Evolutionary conservation across 2,888 invertebrate species (phyloP).

Genomic region (Agrilus biguttatus): DNA sequence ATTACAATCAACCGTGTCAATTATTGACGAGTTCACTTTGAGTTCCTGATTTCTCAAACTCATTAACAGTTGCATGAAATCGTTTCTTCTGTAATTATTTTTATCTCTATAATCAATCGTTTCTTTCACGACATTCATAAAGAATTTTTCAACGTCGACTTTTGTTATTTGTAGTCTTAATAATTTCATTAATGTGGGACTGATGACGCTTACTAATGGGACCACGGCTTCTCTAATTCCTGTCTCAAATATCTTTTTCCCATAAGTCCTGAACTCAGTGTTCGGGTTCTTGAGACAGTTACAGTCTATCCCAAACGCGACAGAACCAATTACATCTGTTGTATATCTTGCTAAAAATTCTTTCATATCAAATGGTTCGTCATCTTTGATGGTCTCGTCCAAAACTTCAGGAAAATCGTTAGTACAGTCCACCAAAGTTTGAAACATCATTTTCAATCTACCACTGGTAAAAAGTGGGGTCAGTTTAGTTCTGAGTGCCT

Average conservation of each 20-base stretch:
- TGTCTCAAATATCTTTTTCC: constrained; percentile 9
- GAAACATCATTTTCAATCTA: constrained; percentile 48
- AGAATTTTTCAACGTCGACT: constrained; percentile 25
- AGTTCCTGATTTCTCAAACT: constrained; percentile 23
- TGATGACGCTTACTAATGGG: constrained; percentile 4
- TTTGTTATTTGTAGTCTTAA: constrained; percentile 9
- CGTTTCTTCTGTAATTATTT: constrained; percentile 32
- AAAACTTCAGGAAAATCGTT: neutral
- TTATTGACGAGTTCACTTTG: neutral
- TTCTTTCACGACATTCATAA: constrained; percentile 27
- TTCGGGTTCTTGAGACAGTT: constrained; percentile 38
- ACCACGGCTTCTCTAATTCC: constrained; percentile 5
- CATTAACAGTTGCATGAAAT: constrained; percentile 38
- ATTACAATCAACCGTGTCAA: too few relatives aligned
- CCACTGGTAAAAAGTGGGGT: constrained; percentile 50
- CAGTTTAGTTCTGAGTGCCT: constrained; percentile 41
- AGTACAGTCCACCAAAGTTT: constrained; percentile 33
- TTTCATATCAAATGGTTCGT: constrained; percentile 13
- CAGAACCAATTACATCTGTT: constrained; percentile 41
- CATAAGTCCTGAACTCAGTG: constrained; percentile 30
- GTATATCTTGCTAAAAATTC: constrained; percentile 38
- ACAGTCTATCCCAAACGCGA: constrained; percentile 44
- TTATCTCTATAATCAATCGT: constrained; percentile 32
- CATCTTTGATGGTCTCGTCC: neutral
- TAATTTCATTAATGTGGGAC: constrained; percentile 11